phyloP scores from a whole-genome alignment of 1,140 invertebrate genomes.

The Drosophila arizonae region DNA sequence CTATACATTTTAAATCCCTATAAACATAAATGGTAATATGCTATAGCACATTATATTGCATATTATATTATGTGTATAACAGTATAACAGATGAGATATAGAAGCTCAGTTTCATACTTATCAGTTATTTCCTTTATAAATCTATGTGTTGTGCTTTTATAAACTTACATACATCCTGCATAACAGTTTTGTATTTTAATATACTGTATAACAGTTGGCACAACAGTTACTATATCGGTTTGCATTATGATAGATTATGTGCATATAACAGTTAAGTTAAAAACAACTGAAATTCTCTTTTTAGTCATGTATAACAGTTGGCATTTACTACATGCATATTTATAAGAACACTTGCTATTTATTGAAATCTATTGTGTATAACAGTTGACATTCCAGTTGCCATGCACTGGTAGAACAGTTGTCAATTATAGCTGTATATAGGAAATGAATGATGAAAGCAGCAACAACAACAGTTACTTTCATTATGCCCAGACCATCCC shows the following conservation, averaged over 20 bases:
- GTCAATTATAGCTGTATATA: background rate
- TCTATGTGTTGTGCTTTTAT: no score
- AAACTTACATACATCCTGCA: background rate
- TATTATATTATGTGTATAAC: no score
- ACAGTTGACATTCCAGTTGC: conserved; percentile 1
- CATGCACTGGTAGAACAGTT: background rate
- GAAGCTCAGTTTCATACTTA: background rate
- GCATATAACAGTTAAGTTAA: background rate
- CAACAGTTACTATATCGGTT: background rate
- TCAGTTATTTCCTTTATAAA: background rate
- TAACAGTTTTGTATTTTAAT: conserved; percentile 4
- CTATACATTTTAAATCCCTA: no score
- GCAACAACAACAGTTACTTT: no score
- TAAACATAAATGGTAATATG: no score
- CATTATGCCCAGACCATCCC: background rate
- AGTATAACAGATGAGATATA: background rate
- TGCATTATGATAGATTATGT: background rate
- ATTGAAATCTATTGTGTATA: background rate
- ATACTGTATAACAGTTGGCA: conserved; percentile 5
- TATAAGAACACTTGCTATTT: background rate
- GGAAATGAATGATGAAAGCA: background rate
- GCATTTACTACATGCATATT: background rate
- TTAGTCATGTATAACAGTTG: conserved; percentile 12
- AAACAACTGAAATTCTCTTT: background rate
- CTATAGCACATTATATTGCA: no score